A percentile compares a stretch with the other conserved stretches of the same genome.
Conservation (phyloP, 2,888 invertebrate species). For the Microctonus hyperodae region DNA sequence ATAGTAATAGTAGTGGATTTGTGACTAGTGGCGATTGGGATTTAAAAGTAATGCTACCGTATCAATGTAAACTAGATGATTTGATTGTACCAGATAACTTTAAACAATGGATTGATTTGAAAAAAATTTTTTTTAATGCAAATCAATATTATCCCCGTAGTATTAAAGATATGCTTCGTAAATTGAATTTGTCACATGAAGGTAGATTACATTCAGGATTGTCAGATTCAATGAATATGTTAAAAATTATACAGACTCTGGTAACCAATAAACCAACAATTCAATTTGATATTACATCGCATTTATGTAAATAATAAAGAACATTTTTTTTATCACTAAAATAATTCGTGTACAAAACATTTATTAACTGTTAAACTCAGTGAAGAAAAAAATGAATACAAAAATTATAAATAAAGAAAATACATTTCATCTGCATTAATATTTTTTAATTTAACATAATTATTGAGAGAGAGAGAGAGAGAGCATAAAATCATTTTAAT, state of each 20-base stretch:
- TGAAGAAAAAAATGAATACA: background rate
- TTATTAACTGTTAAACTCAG: background rate
- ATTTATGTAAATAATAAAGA: constrained; percentile 6
- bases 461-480: background rate
- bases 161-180: constrained; percentile 57
- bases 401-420: background rate
- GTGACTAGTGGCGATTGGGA: constrained; percentile 72
- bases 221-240: constrained; percentile 55
- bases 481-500: background rate
- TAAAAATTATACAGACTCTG: constrained; percentile 45
- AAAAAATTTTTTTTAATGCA: constrained; percentile 59
- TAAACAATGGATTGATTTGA: constrained; percentile 68
- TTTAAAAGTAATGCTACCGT: constrained; percentile 65
- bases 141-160: constrained; percentile 60
- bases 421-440: no score
- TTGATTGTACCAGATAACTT: constrained; percentile 61
- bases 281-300: constrained; percentile 49
- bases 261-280: constrained; percentile 36
- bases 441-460: background rate
- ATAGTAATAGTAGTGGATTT: constrained; percentile 61
- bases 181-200: constrained; percentile 51
- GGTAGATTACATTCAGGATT: constrained; percentile 66
- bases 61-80: constrained; percentile 62
- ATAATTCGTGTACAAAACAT: background rate
- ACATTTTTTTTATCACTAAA: constrained; percentile 2